Base-by-base conservation (phyloP, 2,888 invertebrate genomes). In the Smittia aterrima region DNA sequence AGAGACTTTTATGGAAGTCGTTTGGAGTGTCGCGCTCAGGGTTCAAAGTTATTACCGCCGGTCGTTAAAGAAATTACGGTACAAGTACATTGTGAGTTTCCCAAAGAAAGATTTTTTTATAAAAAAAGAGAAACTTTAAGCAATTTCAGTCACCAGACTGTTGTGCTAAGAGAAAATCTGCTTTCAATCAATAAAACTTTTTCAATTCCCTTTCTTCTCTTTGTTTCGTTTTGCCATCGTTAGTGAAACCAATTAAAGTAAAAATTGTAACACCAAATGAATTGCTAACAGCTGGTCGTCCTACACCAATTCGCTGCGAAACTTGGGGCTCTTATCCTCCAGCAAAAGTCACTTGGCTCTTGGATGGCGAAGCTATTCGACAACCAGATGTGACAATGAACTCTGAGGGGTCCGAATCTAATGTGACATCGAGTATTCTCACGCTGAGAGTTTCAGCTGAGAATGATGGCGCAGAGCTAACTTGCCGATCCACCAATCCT, bases 401-500 rank as follows among this genome's bases (percentile, higher is more conserved):
- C 79, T 85, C 81, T 77, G 83, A 82, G 75, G 81, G 79, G 62
- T 16, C 25, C 20, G 82, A 83, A 75, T 79, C 80, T 67, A 83
- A 91, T 78, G 86, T 89, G 70, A 92, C 92, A 6, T 89, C 89
- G 77, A 92, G 91, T 79, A 88, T 90, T 74, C 84, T 94, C 75
- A 89, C 90, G 1, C 87, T 93, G 82, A 88, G 88, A 76, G 89
- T 93, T 66, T 86, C 88, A 76, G 86, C 91, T 75, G 90, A 91
- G 77, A 93, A 95, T 83, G 92, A 93, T 80, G 92, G 92, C 64
- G 89, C 91, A 77, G 90, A 90, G 81, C 86, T 95, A 76, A 88
- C 90, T 75, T 95, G 95, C 81, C 87, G 92, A 75, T 92, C 93
- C 75, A 90, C 92, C 82, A 95, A 95, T 85, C 92, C 92, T 0